Percentiles rank a stretch among this genome's conserved stretches.
Conservation (phyloP, 1,140 invertebrate genomes). For the Orius laevigatus region DNA sequence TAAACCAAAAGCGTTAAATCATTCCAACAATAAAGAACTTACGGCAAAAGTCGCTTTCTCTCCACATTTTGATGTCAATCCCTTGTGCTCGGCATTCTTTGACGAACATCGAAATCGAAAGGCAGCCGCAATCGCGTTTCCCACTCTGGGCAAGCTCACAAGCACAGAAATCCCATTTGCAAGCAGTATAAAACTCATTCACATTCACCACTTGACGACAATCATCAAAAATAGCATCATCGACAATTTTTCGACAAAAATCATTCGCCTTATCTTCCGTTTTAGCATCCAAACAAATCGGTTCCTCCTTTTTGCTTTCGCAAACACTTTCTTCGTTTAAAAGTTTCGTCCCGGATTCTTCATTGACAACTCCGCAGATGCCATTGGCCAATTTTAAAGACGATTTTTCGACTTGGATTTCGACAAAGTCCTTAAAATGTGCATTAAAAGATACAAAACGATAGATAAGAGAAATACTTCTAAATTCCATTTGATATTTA, state of each 20-base stretch:
- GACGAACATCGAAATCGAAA: constrained; percentile 56
- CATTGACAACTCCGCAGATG: constrained; percentile 3
- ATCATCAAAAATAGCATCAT: constrained; percentile 40
- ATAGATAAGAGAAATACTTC: neutral
- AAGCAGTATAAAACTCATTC: constrained; percentile 35
- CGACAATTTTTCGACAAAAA: constrained; percentile 44
- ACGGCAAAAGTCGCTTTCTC: constrained; percentile 57
- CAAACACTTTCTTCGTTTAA: constrained; percentile 34
- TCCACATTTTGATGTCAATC: constrained; percentile 46
- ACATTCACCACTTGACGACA: constrained; percentile 23
- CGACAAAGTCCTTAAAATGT: constrained; percentile 33
- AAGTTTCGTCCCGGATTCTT: neutral
- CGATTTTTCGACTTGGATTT: constrained; percentile 43
- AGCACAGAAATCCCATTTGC: constrained; percentile 61
- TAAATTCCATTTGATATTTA: constrained; percentile 5
- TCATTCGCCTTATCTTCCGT: constrained; percentile 32
- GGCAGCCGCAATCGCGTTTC: constrained; percentile 44
- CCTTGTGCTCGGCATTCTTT: constrained; percentile 53
- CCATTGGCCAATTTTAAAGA: constrained; percentile 23
- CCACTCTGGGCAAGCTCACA: constrained; percentile 31
- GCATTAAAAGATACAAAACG: neutral
- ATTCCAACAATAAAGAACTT: constrained; percentile 29
- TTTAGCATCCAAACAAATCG: constrained; percentile 28
- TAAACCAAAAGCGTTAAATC: constrained; percentile 23
- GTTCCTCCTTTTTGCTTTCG: constrained; percentile 32